These are phyloP conservation scores for Syngnathoides biaculeatus DNA, from an alignment of 2,113 vertebrate genomes.

Conservation along the genomic window DNA sequence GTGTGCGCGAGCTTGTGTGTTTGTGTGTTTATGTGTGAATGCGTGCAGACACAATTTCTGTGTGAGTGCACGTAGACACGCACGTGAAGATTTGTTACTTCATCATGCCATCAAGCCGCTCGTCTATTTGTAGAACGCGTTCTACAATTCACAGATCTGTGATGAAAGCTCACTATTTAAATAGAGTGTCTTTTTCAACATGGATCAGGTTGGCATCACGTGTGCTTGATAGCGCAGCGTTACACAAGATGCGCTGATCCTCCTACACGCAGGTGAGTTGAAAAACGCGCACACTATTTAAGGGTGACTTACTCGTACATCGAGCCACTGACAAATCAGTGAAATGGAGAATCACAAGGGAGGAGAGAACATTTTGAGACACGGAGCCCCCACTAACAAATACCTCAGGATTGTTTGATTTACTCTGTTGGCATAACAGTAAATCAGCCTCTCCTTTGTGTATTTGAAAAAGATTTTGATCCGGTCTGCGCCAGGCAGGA, in stretches of 20 bases:
- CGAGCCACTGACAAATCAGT: conserved; percentile 27
- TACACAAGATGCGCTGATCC: conserved; percentile 13
- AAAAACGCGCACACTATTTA: conserved; percentile 36
- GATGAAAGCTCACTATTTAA: conserved; percentile 24
- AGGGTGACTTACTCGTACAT: conserved; percentile 21
- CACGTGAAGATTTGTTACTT: conserved; percentile 57
- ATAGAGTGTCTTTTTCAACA: conserved; percentile 36
- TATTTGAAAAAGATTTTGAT: conserved; percentile 68
- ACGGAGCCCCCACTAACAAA: conserved; percentile 57
- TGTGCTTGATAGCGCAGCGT: not conserved
- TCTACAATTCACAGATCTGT: conserved; percentile 26
- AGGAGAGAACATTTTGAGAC: conserved; percentile 54
- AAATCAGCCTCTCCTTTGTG: conserved; percentile 62
- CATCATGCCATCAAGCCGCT: conserved; percentile 58
- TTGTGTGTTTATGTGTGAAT: too few species aligned
- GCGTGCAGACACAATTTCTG: conserved; percentile 20
- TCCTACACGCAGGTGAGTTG: conserved; percentile 14
- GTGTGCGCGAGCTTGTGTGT: too few species aligned
- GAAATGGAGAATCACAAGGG: conserved; percentile 28
- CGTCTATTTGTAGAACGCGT: conserved; percentile 32
- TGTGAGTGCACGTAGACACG: conserved; percentile 45
- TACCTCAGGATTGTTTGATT: conserved; percentile 64
- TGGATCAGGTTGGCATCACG: conserved; percentile 24
- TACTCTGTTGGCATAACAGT: conserved; percentile 39
- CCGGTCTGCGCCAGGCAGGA: conserved; percentile 60